Evolutionary conservation across 2,888 invertebrate species (phyloP).

Genomic region (Stegana nigrithorax): DNA sequence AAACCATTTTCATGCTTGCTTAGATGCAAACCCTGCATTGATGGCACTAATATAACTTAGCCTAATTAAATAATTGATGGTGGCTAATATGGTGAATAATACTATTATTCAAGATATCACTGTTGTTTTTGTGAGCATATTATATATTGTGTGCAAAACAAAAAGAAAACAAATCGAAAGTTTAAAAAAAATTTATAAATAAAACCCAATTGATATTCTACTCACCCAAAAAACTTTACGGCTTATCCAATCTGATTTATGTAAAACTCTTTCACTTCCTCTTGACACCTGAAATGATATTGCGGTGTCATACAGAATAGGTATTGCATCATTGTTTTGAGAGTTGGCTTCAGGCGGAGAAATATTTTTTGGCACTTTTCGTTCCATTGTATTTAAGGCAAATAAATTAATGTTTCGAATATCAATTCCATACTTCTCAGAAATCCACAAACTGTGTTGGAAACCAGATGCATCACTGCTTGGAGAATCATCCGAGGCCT

Average conservation of each 20-base stretch:
- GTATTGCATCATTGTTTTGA: conserved; percentile 80
- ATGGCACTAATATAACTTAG: too few species aligned
- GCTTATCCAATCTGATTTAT: conserved; percentile 9
- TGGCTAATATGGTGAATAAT: too few species aligned
- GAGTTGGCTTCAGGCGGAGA: conserved; percentile 73
- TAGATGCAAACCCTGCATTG: too few species aligned
- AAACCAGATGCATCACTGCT: background rate
- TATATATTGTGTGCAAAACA: too few species aligned
- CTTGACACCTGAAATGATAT: conserved; percentile 73
- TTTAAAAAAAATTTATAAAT: too few species aligned
- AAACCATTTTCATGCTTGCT: too few species aligned
- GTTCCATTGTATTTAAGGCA: conserved; percentile 75
- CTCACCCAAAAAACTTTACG: conserved; percentile 40
- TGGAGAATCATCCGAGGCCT: background rate
- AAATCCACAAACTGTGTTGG: conserved; percentile 25
- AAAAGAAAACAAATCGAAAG: too few species aligned
- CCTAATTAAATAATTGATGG: too few species aligned
- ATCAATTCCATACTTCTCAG: conserved; percentile 74
- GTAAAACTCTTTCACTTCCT: conserved; percentile 31
- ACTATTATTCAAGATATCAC: too few species aligned
- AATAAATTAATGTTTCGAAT: conserved; percentile 89
- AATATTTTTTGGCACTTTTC: conserved; percentile 65
- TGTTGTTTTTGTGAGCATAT: too few species aligned
- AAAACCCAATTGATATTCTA: too few species aligned
- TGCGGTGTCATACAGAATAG: conserved; percentile 90